Percentiles rank a stretch among this genome's conserved stretches.
These are phyloP conservation scores for Drosophila micromelanica DNA, from an alignment of 1,140 invertebrate genomes.

Conservation along the genomic window DNA sequence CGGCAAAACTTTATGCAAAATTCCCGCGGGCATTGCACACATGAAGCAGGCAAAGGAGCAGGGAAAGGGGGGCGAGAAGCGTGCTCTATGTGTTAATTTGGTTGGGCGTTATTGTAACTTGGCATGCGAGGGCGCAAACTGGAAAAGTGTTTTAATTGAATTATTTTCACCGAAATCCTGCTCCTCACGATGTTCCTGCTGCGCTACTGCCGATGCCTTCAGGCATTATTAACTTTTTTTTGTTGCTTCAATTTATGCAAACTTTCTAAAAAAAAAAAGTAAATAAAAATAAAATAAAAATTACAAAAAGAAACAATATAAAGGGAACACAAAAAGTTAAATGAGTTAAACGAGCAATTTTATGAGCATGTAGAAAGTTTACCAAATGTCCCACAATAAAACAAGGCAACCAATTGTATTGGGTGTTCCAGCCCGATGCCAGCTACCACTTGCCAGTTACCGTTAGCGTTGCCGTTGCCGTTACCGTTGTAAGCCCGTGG, in stretches of 20 bases:
- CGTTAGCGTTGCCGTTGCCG: constrained; percentile 12
- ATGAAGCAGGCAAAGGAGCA: constrained; percentile 19
- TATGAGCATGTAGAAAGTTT: constrained; percentile 75
- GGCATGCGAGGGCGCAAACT: constrained; percentile 70
- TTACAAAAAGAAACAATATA: constrained; percentile 22
- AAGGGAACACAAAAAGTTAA: constrained; percentile 73
- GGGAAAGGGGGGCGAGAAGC: neutral
- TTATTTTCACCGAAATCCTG: constrained; percentile 72
- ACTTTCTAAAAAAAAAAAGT: constrained; percentile 67
- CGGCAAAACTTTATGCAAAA: constrained; percentile 62
- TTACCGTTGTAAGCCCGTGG: constrained; percentile 15
- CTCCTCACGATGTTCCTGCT: constrained; percentile 7
- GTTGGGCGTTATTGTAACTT: constrained; percentile 80
- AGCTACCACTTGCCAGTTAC: constrained; percentile 9
- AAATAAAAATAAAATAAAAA: constrained; percentile 10
- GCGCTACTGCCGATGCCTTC: constrained; percentile 36
- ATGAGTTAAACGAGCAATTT: constrained; percentile 83
- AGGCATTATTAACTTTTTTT: constrained; percentile 73
- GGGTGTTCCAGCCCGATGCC: constrained; percentile 13
- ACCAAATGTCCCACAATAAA: constrained; percentile 58
- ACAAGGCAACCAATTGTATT: constrained; percentile 42
- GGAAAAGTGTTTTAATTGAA: constrained; percentile 84
- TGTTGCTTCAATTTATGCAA: constrained; percentile 79
- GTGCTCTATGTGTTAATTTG: constrained; percentile 76
- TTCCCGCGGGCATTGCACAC: constrained; percentile 55